Evolutionary conservation across 2,113 vertebrate genomes (phyloP), one percentile per base, ranked within the genome.

Genomic region (Isurus oxyrinchus): DNA sequence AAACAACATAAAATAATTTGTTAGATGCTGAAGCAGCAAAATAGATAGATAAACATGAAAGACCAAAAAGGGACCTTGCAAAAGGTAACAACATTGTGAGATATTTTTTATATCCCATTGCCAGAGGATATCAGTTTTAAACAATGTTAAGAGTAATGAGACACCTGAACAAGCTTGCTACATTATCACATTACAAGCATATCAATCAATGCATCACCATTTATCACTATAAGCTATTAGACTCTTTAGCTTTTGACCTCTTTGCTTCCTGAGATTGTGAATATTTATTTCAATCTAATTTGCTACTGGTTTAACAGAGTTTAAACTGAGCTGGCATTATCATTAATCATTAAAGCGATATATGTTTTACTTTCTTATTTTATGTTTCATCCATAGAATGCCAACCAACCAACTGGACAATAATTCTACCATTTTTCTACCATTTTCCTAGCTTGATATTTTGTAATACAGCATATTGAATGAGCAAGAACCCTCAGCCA

Each of bases 41-140:
- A 31, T 21, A 69, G 23, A 67, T 27, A 67, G 67, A 44, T 69
- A 35, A 87, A 44, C 14, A 23, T 94, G 93, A 66, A 94, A 57
- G 27, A 16, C 0, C 93, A 67, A 66, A 94, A 94, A 94, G n/a
- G 19, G 40, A 3, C 59, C 63, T 49, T 69, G 40, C 8, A 95
- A 27, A 40, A 49, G 3, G 57, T 19, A 69, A 44, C 61, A 95
- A n/a, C 4, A 21, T 95, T 23, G 53, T 69, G 44, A 95, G 93
- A 95, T 67, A 67, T 49, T 49, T 95, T 95, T 69, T 40, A 95
- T 95, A 67, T 23, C 61, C 16, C 93, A 44, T 49, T 69, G 63
- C 35, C 93, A 95, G 66, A 69, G 35, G 59, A 69, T 69, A 95
- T 67, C 93, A 95, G n/a, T 69, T 95, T 95, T 67, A 95, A 95